Evolutionary conservation across 2,113 vertebrate genomes (phyloP).

Genomic region (Gavialis gangeticus): DNA sequence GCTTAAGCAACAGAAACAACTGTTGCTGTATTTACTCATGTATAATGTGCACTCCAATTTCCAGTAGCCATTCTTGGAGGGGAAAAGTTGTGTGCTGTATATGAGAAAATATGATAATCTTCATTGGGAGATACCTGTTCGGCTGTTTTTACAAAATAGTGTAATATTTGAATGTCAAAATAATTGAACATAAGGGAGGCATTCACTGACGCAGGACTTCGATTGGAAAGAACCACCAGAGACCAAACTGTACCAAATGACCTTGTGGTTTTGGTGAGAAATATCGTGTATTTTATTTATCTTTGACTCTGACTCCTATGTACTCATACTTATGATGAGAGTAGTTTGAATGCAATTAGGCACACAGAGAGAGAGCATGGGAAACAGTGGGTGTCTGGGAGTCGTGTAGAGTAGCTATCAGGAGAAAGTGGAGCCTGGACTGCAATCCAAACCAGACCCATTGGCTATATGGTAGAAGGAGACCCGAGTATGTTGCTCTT

Average conservation of each 20-base stretch:
- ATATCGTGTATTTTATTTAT: not conserved
- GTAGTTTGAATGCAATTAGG: not conserved
- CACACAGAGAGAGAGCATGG: not conserved
- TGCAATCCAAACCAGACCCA: not conserved
- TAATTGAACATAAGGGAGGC: not conserved
- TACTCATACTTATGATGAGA: not conserved
- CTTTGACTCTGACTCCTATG: not conserved
- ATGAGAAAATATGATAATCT: not conserved
- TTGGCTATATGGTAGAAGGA: not conserved
- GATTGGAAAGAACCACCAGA: not conserved
- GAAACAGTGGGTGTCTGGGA: too few species aligned
- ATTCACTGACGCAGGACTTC: not conserved
- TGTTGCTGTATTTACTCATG: too few species aligned
- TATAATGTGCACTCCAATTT: too few species aligned
- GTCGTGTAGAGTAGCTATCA: not conserved
- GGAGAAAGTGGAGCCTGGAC: not conserved
- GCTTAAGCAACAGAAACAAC: too few species aligned
- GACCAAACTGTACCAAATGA: not conserved
- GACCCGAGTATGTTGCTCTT: not conserved
- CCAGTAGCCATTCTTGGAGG: too few species aligned
- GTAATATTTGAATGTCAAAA: not conserved
- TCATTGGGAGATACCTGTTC: not conserved
- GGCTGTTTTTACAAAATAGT: not conserved
- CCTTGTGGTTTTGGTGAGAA: not conserved
- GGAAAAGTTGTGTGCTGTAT: too few species aligned